Conservation (phyloP, 2,797 vertebrate species). For the Hoplostethus mediterraneus region DNA sequence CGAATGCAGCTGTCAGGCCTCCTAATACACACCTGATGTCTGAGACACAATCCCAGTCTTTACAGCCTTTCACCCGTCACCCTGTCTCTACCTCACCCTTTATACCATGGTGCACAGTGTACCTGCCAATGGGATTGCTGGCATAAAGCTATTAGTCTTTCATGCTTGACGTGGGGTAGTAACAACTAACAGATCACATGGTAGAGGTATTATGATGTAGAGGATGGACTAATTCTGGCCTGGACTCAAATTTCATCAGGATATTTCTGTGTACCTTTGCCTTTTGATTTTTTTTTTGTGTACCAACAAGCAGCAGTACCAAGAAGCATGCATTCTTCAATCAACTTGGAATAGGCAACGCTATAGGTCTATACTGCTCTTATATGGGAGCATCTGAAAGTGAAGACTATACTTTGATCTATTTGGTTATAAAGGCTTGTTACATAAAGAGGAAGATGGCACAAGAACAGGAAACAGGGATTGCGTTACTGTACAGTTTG, state of each 20-base stretch:
- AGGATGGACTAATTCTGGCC: background rate
- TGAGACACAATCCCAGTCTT: background rate
- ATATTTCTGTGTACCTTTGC: no score
- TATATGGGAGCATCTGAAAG: background rate
- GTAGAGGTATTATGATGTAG: background rate
- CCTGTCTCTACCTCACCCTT: background rate
- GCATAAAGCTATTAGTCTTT: background rate
- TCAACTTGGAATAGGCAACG: background rate
- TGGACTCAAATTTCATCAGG: no score
- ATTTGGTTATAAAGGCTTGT: background rate
- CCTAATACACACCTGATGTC: background rate
- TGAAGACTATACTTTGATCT: background rate
- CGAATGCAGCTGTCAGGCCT: background rate
- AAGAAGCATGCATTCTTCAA: background rate
- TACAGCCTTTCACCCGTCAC: background rate
- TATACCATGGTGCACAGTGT: background rate
- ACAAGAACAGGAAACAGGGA: background rate
- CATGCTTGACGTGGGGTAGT: background rate
- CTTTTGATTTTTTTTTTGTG: background rate
- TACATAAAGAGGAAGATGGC: background rate
- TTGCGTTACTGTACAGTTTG: background rate
- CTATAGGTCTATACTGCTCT: background rate
- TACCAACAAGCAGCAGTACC: background rate
- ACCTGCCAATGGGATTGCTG: slow-evolving; percentile 3
- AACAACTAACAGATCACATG: background rate